Evolutionary conservation across 2,113 vertebrate genomes (phyloP).

Genomic region (Opisthocomus hoazin): DNA sequence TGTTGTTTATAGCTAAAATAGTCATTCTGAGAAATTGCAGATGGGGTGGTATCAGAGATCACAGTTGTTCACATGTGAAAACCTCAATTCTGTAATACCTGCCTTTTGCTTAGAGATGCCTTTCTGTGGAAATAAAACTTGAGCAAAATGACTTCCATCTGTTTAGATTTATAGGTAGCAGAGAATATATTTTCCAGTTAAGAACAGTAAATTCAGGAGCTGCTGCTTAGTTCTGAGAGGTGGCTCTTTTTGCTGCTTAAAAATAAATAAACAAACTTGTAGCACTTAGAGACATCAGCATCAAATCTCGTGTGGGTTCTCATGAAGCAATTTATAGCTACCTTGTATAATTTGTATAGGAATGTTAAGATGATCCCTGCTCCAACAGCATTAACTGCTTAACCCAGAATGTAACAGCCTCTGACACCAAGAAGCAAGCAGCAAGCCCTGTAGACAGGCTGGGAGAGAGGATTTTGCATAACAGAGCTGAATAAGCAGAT

Average conservation of each 20-base stretch:
- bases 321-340: constrained; percentile 36
- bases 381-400: background rate
- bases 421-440: constrained; percentile 11
- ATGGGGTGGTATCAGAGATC: background rate
- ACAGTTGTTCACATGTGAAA: background rate
- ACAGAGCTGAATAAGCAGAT: constrained; percentile 45
- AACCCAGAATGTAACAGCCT: constrained; percentile 27
- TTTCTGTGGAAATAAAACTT: background rate
- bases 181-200: constrained; percentile 6
- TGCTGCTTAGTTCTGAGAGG: background rate
- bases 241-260: background rate
- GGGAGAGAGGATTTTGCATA: background rate
- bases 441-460: background rate
- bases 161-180: background rate
- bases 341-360: constrained; percentile 26
- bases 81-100: background rate
- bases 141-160: background rate
- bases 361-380: background rate
- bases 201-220: constrained; percentile 5
- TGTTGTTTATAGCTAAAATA: background rate
- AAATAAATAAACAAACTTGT: constrained; percentile 37
- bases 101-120: background rate
- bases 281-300: constrained; percentile 1
- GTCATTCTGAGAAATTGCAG: background rate
- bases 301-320: constrained; percentile 33